These are phyloP conservation scores for Ochotona princeps DNA, from an alignment of 2,113 vertebrate species.

Conservation along the genomic window DNA sequence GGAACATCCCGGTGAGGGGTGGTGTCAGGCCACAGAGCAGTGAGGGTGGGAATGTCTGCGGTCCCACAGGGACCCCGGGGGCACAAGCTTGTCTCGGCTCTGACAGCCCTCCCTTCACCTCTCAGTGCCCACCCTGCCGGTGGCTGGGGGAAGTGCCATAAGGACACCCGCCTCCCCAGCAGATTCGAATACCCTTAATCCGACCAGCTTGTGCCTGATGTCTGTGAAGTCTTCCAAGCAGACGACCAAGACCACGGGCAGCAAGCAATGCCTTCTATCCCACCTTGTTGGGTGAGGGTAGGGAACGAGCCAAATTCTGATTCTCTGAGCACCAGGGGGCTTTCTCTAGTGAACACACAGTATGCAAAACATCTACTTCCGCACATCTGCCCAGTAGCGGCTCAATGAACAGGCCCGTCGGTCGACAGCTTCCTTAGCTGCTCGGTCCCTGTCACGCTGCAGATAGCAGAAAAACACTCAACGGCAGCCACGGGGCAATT, in stretches of 20 bases:
- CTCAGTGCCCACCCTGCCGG: background rate
- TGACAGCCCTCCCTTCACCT: fast-evolving
- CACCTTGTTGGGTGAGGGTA: background rate
- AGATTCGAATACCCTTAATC: background rate
- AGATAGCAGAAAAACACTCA: slow-evolving; percentile 12
- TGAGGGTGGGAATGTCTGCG: background rate
- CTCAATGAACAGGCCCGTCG: slow-evolving; percentile 61
- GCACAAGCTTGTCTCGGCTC: no score
- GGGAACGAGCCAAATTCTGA: background rate
- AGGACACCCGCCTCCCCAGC: background rate
- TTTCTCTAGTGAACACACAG: background rate
- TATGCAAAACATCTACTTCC: slow-evolving; percentile 1
- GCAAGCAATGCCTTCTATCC: background rate
- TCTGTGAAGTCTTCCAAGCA: background rate
- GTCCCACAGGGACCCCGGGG: fast-evolving
- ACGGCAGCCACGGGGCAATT: background rate
- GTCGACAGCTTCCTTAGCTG: slow-evolving; percentile 15
- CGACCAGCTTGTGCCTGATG: background rate
- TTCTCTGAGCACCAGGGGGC: background rate
- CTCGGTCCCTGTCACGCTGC: background rate
- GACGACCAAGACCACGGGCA: slow-evolving; percentile 35
- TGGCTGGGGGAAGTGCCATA: background rate
- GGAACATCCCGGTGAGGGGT: background rate
- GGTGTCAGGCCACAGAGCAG: background rate
- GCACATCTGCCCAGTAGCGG: slow-evolving; percentile 32